Evolutionary conservation across 2,888 invertebrate genomes (phyloP), one percentile per base, ranked within the genome.

Genomic region (Agapostemon virescens): DNA sequence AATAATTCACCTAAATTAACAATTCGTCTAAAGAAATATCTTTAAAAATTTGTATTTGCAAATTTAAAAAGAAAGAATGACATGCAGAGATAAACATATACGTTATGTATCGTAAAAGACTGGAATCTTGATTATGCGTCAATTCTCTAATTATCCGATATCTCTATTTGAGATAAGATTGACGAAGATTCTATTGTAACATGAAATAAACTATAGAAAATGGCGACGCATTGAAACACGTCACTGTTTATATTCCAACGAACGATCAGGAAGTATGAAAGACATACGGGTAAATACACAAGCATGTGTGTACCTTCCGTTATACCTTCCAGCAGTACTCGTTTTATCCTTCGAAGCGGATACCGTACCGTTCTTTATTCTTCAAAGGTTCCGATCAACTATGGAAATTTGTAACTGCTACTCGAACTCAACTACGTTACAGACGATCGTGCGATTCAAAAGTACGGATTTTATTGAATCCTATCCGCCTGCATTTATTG

Each of bases 391-490:
- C 49, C 84, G 86, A 84, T 72, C 79, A 77, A 42, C 74, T 84
- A 86, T 83, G 83, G 83, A 87, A 88, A 88, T 86, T 86, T 82
- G 82, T 86, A 84, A 86, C 84, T 83, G 79, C 79, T 83, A 82
- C 85, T 88, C 80, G 74, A 84, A 71, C 74, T 73, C 74, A 78
- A 80, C 74, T 68, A 72, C 68, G 81, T n/a, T n/a, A 77, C 84
- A 78, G 70, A 70, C 81, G 80, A 82, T 71, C 79, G 70, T 84
- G 78, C 77, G 81, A 87, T 87, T 87, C 52, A 67, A 67, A 73
- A 85, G 82, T 75, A 84, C 69, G 74, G 82, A 87, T 87, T 85
- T 84, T 87, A 87, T 87, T 87, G 87, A 74, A 85, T 85, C 76
- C 77, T 58, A 63, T 66, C 75, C 74, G 63, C 49, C 70, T 80